Base-by-base conservation (phyloP, 92 coral and sea anemone species). In the Palythoa grandiflora region DNA sequence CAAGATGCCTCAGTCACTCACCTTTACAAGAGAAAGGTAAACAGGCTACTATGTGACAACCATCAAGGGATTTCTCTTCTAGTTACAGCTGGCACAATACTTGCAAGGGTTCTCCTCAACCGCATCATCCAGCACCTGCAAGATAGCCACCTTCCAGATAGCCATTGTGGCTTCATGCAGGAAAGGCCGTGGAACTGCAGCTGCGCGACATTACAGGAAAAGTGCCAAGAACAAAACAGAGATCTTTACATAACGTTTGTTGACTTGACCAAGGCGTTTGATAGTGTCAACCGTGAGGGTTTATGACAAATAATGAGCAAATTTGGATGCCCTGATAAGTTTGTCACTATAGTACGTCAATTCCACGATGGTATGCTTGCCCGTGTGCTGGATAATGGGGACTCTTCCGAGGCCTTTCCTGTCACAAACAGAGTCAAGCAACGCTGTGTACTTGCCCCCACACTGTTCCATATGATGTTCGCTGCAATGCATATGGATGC, bases 161-260 rank as follows among this genome's bases (percentile, higher is more conserved):
- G 84, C 39, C 88, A 75, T 61, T 83, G 90, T 66, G 93, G 89
- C 68, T 87, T 87, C 20, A 75, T n/a, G n/a, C n/a, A n/a, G 88
- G 57, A 54, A 73, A 6, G 93, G 88, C 48, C 50, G 88, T 3
- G 88, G 91, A n/a, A 80, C 93, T 17, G 83, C 84, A 5, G 91
- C 87, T 47, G 87, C 71, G 51, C 55, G 89, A 11, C 89, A 81
- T 61, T 84, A 4, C 71, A 87, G 63, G 87, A 87, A 66, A 78
- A 78, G 75, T 65, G 60, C 21, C 73, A 35, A 68, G 73, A 77
- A 61, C 81, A 85, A 28, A 76, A 47, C n/a, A 54, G 70, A 9
- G 88, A 14, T 73, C 80, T 84, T 17, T 73, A 84, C 80, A 71
- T 53, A 68, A 83, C 80, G 35, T 80, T 71, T 80, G 87, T 88